Evolutionary conservation across 2,888 invertebrate genomes (phyloP), one percentile per base, ranked within the genome.

Genomic region (Polyploca ridens): DNA sequence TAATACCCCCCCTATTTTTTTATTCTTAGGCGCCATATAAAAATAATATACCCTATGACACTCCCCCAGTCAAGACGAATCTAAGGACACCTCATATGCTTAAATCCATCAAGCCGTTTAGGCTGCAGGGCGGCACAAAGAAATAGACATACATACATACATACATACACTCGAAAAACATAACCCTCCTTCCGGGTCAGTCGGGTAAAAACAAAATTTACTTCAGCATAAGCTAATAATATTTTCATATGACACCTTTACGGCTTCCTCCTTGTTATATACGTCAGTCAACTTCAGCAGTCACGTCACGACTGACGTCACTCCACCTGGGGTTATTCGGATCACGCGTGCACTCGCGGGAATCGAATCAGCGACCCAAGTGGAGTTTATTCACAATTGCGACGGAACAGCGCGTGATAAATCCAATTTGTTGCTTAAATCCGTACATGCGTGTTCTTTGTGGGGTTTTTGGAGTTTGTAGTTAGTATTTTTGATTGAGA

Each of bases 301-400:
- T 41, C 19, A 41, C 11, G 62, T 16, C 33, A 8, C 58, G 38
- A 38, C 41, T 27, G 57, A 58, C 38, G 63, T 58, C 57, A 63
- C 58, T 58, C 58, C 46, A 59, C 63, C 44, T 33, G 63, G 13
- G 38, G 54, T 54, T 73, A 73, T 74, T 71, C 72, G 59, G 64
- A 63, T 72, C 76, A 74, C 78, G 75, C 67, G 64, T 68, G 66
- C 46, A 62, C 64, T 41, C 66, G 33, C 75, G 73, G 75, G 78
- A 76, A 73, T 77, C 74, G 76, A 78, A 78, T 77, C 75, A 72
- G 70, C 70, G 73, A 74, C 73, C 75, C 70, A 72, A 71, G 72
- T 69, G 68, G 66, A 74, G 75, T 76, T 76, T 77, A 75, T 79
- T 74, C 74, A 77, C 78, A 70, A 70, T 71, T 69, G 71, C 71